A percentile compares a stretch with the other conserved stretches of the same genome.
Evolutionary conservation across 2,797 vertebrate genomes (phyloP).

Genomic region (Typhlichthys eigenmanni): DNA sequence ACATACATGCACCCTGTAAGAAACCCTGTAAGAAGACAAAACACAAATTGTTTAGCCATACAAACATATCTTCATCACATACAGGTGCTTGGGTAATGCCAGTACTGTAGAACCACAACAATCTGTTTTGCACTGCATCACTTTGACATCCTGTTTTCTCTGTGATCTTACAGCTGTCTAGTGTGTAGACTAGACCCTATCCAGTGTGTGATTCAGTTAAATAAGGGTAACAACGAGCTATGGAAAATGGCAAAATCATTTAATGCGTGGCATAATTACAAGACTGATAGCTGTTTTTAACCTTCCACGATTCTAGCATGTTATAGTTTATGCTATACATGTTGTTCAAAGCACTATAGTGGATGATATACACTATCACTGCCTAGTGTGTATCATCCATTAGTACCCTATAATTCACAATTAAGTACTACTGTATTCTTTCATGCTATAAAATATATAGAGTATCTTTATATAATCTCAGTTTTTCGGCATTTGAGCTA

Average conservation of each 20-base stretch:
- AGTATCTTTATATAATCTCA: too few relatives aligned
- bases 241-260: too few relatives aligned
- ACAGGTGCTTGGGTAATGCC: slow-evolving; percentile 51
- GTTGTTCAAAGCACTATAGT: not conserved
- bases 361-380: not conserved
- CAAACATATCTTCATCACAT: slow-evolving; percentile 24
- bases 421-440: too few relatives aligned
- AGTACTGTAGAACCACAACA: slow-evolving; percentile 30
- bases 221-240: too few relatives aligned
- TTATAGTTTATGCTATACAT: too few relatives aligned
- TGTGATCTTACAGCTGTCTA: slow-evolving; percentile 25
- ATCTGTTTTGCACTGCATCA: slow-evolving; percentile 37
- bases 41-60: slow-evolving; percentile 40
- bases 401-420: too few relatives aligned
- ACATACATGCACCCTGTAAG: slow-evolving; percentile 32
- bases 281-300: too few relatives aligned
- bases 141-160: slow-evolving; percentile 20
- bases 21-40: slow-evolving; percentile 62
- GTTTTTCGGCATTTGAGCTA: too few relatives aligned
- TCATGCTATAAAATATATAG: too few relatives aligned
- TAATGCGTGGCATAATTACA: too few relatives aligned
- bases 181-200: not conserved
- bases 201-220: too few relatives aligned
- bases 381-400: not conserved
- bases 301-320: too few relatives aligned